These are phyloP conservation scores for Ciconia stormi DNA, from an alignment of 2,113 vertebrate species.

Conservation along the genomic window DNA sequence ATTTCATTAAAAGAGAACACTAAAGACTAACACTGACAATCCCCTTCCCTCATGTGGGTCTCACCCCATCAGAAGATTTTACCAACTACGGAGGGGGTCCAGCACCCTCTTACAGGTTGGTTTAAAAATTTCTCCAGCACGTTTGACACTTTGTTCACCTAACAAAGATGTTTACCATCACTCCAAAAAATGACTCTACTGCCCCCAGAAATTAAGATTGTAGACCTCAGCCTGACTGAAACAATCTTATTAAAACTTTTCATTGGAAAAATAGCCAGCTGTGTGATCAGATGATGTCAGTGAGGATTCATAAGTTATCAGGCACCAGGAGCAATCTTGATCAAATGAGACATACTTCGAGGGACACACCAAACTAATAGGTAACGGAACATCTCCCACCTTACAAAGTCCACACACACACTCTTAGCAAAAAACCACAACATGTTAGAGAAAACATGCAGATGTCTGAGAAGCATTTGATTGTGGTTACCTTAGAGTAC, in stretches of 20 bases:
- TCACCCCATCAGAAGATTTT: background rate
- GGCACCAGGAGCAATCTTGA: background rate
- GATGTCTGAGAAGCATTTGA: background rate
- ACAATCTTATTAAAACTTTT: background rate
- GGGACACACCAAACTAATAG: background rate
- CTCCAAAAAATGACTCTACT: background rate
- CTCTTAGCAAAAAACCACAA: accelerated
- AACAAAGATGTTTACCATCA: background rate
- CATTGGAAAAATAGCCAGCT: background rate
- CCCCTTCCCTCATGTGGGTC: background rate
- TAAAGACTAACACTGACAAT: background rate
- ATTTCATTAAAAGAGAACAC: background rate
- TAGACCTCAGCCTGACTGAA: background rate
- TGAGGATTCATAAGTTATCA: background rate
- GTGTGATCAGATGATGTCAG: background rate
- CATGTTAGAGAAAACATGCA: background rate
- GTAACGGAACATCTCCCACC: background rate
- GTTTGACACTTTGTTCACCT: background rate
- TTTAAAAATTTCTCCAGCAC: background rate
- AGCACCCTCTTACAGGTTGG: background rate
- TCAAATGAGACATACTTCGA: background rate
- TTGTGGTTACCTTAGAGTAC: background rate
- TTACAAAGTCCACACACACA: background rate
- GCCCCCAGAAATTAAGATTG: background rate
- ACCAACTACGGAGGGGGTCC: background rate